Evolutionary conservation across 2,888 invertebrate species (phyloP).

Genomic region (Callyntrura sp.): DNA sequence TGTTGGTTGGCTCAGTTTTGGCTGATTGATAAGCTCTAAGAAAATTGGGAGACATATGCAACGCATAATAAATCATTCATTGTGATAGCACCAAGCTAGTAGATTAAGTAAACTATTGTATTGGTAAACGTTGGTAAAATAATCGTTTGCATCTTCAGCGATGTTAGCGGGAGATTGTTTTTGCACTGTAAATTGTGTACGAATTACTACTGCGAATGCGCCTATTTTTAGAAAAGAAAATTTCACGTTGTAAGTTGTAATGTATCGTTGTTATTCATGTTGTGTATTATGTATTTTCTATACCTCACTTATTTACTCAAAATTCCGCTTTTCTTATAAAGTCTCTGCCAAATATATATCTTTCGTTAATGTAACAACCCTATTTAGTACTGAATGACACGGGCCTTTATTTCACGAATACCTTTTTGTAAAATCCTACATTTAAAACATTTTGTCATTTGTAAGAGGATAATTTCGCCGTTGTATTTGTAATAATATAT

Average conservation of each 20-base stretch:
- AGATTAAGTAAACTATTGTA: constrained; percentile 14
- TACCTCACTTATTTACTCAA: background rate
- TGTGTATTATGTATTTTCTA: background rate
- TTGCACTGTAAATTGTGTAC: constrained; percentile 10
- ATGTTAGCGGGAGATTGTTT: background rate
- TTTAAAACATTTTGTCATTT: too few species aligned
- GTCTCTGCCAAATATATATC: background rate
- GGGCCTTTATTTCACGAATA: too few species aligned
- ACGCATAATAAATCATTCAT: constrained; percentile 46
- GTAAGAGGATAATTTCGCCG: too few species aligned
- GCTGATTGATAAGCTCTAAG: background rate
- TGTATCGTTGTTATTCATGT: background rate
- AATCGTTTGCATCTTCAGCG: background rate
- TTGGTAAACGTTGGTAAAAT: background rate
- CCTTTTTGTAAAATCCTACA: too few species aligned
- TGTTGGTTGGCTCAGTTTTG: background rate
- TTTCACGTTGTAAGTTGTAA: background rate
- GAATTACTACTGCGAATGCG: constrained; percentile 5
- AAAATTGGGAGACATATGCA: constrained; percentile 3
- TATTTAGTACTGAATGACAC: too few species aligned
- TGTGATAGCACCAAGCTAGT: constrained; percentile 56
- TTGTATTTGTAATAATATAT: too few species aligned
- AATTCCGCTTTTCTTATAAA: background rate
- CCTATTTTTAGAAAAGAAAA: constrained; percentile 31
- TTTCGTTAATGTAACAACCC: too few species aligned